These are phyloP conservation scores for Drosophila neonasuta DNA, from an alignment of 2,888 invertebrate species.

Conservation along the genomic window DNA sequence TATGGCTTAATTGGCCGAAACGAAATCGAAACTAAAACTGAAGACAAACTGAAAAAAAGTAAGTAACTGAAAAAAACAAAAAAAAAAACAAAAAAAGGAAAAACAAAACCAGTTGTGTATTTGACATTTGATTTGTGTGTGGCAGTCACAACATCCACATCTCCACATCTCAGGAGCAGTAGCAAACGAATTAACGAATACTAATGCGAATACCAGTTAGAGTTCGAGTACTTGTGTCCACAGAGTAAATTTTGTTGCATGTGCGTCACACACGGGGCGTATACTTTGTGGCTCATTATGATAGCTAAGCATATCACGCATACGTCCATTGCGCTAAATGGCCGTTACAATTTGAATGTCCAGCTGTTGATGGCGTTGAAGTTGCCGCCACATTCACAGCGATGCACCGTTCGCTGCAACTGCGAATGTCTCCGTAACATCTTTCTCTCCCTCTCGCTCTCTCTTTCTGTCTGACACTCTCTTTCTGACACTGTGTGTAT, in stretches of 20 bases:
- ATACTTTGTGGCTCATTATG: conserved; percentile 47
- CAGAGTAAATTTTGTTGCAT: background rate
- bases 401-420: conserved; percentile 17
- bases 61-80: background rate
- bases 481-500: background rate
- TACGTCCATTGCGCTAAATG: conserved; percentile 59
- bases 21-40: conserved; percentile 51
- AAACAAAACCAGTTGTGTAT: conserved; percentile 39
- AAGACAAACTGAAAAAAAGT: background rate
- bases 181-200: conserved; percentile 1
- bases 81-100: background rate
- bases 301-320: conserved; percentile 60
- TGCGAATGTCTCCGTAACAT: conserved; percentile 52
- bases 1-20: conserved; percentile 68
- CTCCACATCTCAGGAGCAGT: background rate
- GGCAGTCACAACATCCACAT: conserved; percentile 10
- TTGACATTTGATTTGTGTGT: conserved; percentile 55
- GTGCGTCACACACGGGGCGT: conserved; percentile 43
- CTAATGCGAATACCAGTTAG: no score
- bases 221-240: background rate
- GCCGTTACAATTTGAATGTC: conserved; percentile 69
- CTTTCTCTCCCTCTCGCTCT: conserved; percentile 3
- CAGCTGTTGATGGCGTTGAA: conserved; percentile 34
- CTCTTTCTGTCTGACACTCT: background rate
- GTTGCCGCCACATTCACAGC: conserved; percentile 22